These are phyloP conservation scores for Dendrolimus pini DNA, from an alignment of 2,888 invertebrate genomes.

Conservation along the genomic window DNA sequence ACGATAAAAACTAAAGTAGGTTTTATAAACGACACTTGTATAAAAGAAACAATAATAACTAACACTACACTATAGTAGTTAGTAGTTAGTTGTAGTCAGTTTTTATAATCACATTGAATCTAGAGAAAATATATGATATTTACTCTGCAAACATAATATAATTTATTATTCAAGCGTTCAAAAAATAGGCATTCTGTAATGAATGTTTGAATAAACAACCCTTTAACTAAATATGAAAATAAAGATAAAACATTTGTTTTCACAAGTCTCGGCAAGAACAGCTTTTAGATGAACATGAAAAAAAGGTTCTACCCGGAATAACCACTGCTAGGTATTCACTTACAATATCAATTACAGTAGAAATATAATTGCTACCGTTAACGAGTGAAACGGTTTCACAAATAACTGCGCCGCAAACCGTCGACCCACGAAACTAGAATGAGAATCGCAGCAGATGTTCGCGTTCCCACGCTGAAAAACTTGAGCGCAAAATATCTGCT, in stretches of 20 bases:
- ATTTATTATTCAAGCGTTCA: not conserved
- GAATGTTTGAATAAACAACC: not conserved
- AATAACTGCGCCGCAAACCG: slow-evolving; percentile 41
- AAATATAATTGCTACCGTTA: slow-evolving; percentile 38
- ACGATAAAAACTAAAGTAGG: too few species aligned
- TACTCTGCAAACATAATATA: not conserved
- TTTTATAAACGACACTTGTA: too few species aligned
- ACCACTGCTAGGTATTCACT: slow-evolving; percentile 10
- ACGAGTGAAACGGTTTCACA: slow-evolving; percentile 41
- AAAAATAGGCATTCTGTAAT: not conserved
- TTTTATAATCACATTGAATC: too few species aligned
- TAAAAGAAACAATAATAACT: too few species aligned
- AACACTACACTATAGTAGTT: too few species aligned
- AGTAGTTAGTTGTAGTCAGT: too few species aligned
- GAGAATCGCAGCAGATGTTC: slow-evolving; percentile 55
- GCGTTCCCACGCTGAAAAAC: slow-evolving; percentile 62
- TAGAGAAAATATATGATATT: too few species aligned
- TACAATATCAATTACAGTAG: slow-evolving; percentile 35
- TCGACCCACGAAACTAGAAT: slow-evolving; percentile 52
- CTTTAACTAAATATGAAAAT: not conserved
- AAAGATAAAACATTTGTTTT: not conserved
- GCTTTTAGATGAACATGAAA: not conserved
- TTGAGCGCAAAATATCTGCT: slow-evolving; percentile 54
- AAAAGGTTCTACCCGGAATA: not conserved
- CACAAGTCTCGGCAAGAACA: not conserved